Evolutionary conservation across 2,888 invertebrate genomes (phyloP).

Genomic region (Lepeophtheirus nordmannii): DNA sequence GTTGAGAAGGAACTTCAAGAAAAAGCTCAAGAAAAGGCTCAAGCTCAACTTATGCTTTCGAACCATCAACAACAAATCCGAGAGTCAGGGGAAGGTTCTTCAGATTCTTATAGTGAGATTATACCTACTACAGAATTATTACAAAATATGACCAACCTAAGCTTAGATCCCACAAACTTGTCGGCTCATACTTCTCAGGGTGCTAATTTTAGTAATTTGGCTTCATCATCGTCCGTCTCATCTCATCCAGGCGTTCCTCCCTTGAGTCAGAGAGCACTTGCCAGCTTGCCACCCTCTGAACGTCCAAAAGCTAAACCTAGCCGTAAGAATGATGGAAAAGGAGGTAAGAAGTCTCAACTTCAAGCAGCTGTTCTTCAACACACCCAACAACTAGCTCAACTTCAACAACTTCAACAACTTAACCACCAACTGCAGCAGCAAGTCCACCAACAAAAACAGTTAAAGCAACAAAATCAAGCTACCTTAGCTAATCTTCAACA

Average conservation of each 20-base stretch:
- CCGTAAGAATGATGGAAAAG: slow-evolving; percentile 62
- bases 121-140: neutral
- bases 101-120: neutral
- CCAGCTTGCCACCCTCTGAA: slow-evolving; percentile 42
- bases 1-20: slow-evolving; percentile 47
- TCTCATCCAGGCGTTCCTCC: neutral
- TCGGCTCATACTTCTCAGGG: neutral
- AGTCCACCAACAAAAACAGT: slow-evolving; percentile 39
- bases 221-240: too few species aligned
- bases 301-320: slow-evolving; percentile 65
- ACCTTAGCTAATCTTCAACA: slow-evolving; percentile 30
- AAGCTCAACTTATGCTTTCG: slow-evolving; percentile 29
- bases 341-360: slow-evolving; percentile 40
- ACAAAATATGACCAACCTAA: too few species aligned
- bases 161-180: too few species aligned
- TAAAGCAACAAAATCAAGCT: slow-evolving; percentile 38
- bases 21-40: slow-evolving; percentile 32
- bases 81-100: neutral
- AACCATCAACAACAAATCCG: slow-evolving; percentile 20
- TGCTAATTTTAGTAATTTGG: neutral
- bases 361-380: slow-evolving; percentile 32
- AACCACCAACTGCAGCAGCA: slow-evolving; percentile 31
- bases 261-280: slow-evolving; percentile 2
- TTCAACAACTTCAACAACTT: slow-evolving; percentile 33
- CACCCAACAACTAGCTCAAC: slow-evolving; percentile 37